Evolutionary conservation across 2,113 vertebrate genomes (phyloP).

Genomic region (Aspidoscelis tigris): DNA sequence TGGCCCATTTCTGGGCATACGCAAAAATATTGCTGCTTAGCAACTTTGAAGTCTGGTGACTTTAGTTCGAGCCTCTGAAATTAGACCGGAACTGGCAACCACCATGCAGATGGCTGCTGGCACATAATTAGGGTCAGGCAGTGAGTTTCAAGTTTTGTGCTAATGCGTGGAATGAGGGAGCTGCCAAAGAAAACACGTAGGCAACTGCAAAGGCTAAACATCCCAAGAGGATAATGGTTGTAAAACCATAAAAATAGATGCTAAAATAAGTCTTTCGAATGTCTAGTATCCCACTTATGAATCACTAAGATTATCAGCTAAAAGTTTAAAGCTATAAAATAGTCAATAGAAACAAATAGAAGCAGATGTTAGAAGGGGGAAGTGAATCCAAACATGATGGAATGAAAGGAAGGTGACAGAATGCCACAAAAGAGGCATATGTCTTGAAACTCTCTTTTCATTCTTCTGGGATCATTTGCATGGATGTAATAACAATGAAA

Average conservation of each 20-base stretch:
- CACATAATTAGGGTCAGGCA: neutral
- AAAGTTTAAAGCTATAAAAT: neutral
- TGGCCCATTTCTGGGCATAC: no score
- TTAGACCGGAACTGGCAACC: no score
- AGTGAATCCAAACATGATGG: constrained; percentile 16
- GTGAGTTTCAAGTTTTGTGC: neutral
- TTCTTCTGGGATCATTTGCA: constrained; percentile 24
- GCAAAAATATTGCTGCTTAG: no score
- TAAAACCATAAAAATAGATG: neutral
- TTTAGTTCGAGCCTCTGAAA: no score
- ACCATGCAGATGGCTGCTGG: no score
- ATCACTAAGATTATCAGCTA: neutral
- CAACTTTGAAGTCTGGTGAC: no score
- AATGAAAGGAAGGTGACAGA: constrained; percentile 26
- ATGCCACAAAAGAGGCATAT: constrained; percentile 23
- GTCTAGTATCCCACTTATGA: neutral
- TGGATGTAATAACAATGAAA: no score
- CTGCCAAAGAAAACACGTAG: neutral
- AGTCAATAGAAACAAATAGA: neutral
- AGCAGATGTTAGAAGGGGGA: neutral
- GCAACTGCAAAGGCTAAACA: neutral
- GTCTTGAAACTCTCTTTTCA: constrained; percentile 1
- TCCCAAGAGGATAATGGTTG: neutral
- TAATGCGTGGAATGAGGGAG: no score
- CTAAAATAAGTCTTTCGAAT: no score